Percentiles rank a stretch among this genome's conserved stretches.
phyloP scores from a whole-genome alignment of 2,888 invertebrate genomes.

The Tipula confusa region DNA sequence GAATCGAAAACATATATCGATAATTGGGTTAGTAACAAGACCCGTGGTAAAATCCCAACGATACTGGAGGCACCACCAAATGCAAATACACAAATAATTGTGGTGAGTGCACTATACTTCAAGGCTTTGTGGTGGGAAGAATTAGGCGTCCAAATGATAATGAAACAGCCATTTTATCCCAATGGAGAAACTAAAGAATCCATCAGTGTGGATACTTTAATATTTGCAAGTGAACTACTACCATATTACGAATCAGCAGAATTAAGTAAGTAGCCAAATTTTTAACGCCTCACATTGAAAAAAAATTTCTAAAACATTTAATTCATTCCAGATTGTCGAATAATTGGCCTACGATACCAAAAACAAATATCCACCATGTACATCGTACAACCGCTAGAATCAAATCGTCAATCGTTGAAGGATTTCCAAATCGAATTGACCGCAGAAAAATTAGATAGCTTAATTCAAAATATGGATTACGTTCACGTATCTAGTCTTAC shows the following conservation, averaged over 20 bases:
- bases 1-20: neutral
- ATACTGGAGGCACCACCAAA: neutral
- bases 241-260: neutral
- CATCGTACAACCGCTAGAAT: neutral
- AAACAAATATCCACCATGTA: constrained; percentile 59
- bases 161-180: constrained; percentile 42
- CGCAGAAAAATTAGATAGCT: constrained; percentile 47
- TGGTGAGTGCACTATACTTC: constrained; percentile 61
- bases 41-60: constrained; percentile 1
- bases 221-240: neutral
- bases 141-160: constrained; percentile 52
- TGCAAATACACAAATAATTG: constrained; percentile 52
- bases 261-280: neutral
- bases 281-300: neutral
- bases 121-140: constrained; percentile 54
- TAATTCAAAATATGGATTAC: constrained; percentile 49
- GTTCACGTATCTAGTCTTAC: constrained; percentile 49
- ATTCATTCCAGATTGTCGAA: constrained; percentile 51
- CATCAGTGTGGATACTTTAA: neutral
- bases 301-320: neutral
- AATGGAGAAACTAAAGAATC: neutral
- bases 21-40: constrained; percentile 6
- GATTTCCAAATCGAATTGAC: constrained; percentile 47
- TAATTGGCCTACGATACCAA: constrained; percentile 64
- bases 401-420: neutral